Evolutionary conservation across 1,140 invertebrate genomes (phyloP), one percentile per base, ranked within the genome.

Genomic region (Pseudobourletiella spinata): DNA sequence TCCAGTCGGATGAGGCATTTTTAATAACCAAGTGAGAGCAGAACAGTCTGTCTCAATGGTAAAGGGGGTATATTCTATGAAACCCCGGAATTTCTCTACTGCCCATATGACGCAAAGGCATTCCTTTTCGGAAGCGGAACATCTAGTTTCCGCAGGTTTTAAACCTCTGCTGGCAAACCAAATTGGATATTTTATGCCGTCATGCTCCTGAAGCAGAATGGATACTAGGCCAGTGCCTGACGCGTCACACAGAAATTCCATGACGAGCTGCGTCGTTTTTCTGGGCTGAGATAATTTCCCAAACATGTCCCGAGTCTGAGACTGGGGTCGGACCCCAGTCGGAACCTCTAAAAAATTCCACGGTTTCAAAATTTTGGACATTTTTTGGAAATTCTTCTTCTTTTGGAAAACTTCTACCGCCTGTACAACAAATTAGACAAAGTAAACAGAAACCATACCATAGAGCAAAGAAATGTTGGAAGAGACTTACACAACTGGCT

Each of bases 31-130:
- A 25, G 64, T 63, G 2, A 81, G 61, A 0, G 77, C 74, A 67
- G 72, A 71, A 66, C 82, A 76, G 64, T 82, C 79, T 1, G 77
- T 82, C 6, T 75, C 54, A 1, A 82, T 72, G 18, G 63, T 76
- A 63, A 82, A 82, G 16, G 61, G 24, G 18, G 26, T 64, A 28
- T 60, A 57, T 16, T 68, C 54, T 32, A 77, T n/a, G 67, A 74
- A 79, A 11, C 43, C 60, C 60, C 75, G 35, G 60, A 79, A 80
- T 29, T 78, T 69, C 46, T 76, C 61, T 2, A 80, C 68, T 0
- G 72, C 73, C 73, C 73, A 72, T 3, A 81, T 68, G 3, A 82
- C 74, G 2, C 77, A 79, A 22, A 82, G 63, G 43, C 78, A 67
- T 74, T 82, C 78, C 59, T 75, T 59, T 68, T 81, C 77, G 0